Conservation (phyloP, 2,113 vertebrate species). For the Antechinus stuartii region DNA sequence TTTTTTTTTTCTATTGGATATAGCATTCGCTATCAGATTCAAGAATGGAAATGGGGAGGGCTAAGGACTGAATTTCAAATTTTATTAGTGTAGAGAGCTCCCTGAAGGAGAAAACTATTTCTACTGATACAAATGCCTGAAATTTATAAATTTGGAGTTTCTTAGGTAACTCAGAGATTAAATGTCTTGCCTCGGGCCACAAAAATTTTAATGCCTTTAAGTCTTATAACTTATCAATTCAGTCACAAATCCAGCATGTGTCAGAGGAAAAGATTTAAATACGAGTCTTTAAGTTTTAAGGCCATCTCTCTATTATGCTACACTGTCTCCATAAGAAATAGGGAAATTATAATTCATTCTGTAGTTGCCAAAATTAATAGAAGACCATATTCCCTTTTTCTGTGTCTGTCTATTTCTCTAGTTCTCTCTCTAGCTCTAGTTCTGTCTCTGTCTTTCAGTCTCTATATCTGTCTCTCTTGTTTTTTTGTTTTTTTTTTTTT, state of each 20-base stretch:
- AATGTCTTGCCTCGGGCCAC: background rate
- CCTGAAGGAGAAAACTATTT: background rate
- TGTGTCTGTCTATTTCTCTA: background rate
- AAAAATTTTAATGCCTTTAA: background rate
- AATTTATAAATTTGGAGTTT: background rate
- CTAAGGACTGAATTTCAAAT: background rate
- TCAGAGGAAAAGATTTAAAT: background rate
- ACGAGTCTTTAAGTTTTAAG: background rate
- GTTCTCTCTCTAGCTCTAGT: background rate
- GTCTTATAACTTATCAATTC: too few species aligned
- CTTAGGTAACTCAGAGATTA: background rate
- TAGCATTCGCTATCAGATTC: background rate
- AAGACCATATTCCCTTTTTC: background rate
- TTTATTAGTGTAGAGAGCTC: background rate
- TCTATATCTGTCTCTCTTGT: too few species aligned
- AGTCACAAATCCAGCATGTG: background rate
- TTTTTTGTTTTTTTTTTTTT: background rate
- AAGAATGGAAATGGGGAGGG: background rate
- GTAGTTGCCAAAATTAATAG: background rate
- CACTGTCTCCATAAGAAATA: background rate
- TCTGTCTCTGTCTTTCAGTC: too few species aligned
- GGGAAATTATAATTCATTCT: background rate
- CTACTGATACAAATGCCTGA: background rate
- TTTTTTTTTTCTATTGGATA: background rate
- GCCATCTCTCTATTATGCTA: background rate